A percentile compares a stretch with the other conserved stretches of the same genome.
phyloP scores from a whole-genome alignment of 2,113 vertebrate species.

The crab-eating macaque (Macaca fascicularis) region DNA sequence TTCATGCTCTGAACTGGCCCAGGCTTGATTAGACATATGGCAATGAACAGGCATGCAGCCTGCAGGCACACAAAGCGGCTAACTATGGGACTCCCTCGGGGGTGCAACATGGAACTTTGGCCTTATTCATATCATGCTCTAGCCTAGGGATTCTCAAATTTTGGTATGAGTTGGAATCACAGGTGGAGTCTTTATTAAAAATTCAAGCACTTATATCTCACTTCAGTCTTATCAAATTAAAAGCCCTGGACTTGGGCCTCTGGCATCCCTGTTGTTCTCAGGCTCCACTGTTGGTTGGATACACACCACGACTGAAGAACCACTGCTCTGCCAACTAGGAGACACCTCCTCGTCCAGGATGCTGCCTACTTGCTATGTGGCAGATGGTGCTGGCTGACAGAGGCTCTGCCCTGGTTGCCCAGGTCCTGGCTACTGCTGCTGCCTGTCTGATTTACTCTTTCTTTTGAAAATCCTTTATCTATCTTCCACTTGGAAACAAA shows the following conservation, averaged over 20 bases:
- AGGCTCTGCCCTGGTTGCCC: background rate
- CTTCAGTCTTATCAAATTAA: background rate
- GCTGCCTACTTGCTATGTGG: background rate
- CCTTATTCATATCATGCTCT: background rate
- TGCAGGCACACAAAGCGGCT: background rate
- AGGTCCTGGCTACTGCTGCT: background rate
- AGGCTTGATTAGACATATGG: conserved; percentile 11
- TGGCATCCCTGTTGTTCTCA: background rate
- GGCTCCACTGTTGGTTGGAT: background rate
- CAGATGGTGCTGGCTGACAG: conserved; percentile 50
- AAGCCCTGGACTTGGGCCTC: background rate
- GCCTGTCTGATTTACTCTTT: background rate
- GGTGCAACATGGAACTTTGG: background rate
- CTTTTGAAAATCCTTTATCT: conserved; percentile 5
- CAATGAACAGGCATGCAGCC: background rate
- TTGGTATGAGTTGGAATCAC: conserved; percentile 12
- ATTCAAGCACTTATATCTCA: background rate
- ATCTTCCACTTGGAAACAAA: background rate
- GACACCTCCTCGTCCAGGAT: background rate
- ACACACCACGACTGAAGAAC: background rate
- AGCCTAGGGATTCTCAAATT: background rate
- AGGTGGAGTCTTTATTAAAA: conserved; percentile 16
- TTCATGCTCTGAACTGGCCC: background rate
- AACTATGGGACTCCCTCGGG: background rate
- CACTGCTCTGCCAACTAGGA: background rate